Base-by-base conservation (phyloP, 2,113 vertebrate genomes). In the Xyliphius kryptos region DNA sequence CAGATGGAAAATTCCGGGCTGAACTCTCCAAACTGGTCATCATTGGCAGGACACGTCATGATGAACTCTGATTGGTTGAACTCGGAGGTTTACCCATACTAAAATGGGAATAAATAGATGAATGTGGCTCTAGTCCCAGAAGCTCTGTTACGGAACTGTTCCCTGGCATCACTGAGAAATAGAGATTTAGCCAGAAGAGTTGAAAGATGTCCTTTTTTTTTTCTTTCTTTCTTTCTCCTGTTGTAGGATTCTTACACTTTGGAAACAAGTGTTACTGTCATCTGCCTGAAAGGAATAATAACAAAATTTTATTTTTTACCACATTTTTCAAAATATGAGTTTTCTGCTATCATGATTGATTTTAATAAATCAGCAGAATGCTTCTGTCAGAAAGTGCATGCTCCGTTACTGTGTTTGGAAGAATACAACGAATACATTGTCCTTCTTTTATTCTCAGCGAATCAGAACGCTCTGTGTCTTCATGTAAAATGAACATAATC, bases 1-100 rank as follows among this genome's bases (percentile, higher is more conserved):
- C 73, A 60, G 90, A 91, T 3, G 94, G 92, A 11, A 90, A 87
- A 61, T 97, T 97, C 88, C 91, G 65, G 2, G 86, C 92, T 0
- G 88, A 96, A 53, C 91, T 97, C 16, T 93, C 93, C 72, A 97
- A 97, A 55, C 77, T 97, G 56, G 78, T 85, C 55, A 72, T 87
- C 1, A 86, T 92, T 20, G 93, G 91, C 65, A 86, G 79, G 69
- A 85, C 84, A 0, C 52, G 67, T 22, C 92, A 76, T 7, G 85
- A 87, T 0, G 94, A 97, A 80, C 89, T 97, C 79, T 97, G 85
- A 92, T 53, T 32, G 62, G 67, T 26, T 66, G 8, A 57, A 41
- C 54, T 56, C 22, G 9, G 57, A 70, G 26, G 66, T 5, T 2
- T 61, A n/a, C 57, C 60, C 13, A n/a, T 43, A 26, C 47, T 54